Evolutionary conservation across 1,140 invertebrate species (phyloP), one percentile per base, ranked within the genome.

Genomic region (Sinella curviseta): DNA sequence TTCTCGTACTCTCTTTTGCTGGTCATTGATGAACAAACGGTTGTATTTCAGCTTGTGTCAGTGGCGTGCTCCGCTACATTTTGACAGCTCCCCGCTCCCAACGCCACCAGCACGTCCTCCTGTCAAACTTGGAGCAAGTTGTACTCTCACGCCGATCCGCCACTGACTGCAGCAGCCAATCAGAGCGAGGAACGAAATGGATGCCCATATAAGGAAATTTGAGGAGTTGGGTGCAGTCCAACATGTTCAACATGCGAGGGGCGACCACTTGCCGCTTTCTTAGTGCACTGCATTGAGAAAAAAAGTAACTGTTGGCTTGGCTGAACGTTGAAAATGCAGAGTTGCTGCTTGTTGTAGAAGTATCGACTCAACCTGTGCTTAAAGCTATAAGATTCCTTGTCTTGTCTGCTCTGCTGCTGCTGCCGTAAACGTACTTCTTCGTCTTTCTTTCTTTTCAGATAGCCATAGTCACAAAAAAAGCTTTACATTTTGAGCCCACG

Each of bases 141-240:
- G 57, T n/a, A 31, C 65, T 3, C 65, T 16, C 57, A 12, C 16
- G 26, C 12, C 2, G 65, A 70, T 31, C 26, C 65, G 65, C 65
- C 65, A 70, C 65, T 70, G 26, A 33, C n/a, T 33, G 3, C 12
- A 14, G 8, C 65, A 70, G 65, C 65, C 65, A 70, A 70, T 70
- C 65, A 70, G 65, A 70, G 31, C 4, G 28, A 30, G 26, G 26
- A 33, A 70, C 65, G 65, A 70, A 70, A 70, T 70, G 65, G 31
- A 70, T 70, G 65, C 65, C 65, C 65, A 70, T 70, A 70, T 70
- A 70, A 70, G 65, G 65, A 70, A 70, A 70, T 70, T 70, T 70
- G 65, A 70, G 65, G 65, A 70, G 65, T 70, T 70, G 65, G 65
- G 65, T 33, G 65, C 8, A 70, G 65, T 70, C 65, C 65, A 70